Conservation (phyloP, 2,888 invertebrate genomes). For the Mythimna impura region DNA sequence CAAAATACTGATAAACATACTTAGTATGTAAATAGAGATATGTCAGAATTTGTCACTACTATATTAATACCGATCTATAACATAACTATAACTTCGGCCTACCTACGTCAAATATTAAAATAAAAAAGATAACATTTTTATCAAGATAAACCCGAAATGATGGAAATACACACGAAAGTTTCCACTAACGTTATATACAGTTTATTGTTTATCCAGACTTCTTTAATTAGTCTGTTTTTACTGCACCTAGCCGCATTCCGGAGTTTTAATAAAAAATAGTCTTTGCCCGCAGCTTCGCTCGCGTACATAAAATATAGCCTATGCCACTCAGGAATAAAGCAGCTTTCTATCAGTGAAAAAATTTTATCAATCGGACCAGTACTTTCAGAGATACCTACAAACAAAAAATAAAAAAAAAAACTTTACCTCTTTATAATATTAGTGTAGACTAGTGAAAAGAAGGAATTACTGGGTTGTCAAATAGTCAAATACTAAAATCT, state of each 20-base stretch:
- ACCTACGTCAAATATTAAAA: slow-evolving; percentile 19
- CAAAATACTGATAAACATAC: slow-evolving; percentile 17
- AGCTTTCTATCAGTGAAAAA: too few species aligned
- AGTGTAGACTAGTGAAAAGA: slow-evolving; percentile 5
- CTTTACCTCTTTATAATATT: too few species aligned
- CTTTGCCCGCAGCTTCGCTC: too few species aligned
- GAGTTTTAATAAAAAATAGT: background rate
- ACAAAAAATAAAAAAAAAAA: too few species aligned
- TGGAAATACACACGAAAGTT: slow-evolving; percentile 15
- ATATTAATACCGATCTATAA: slow-evolving; percentile 26
- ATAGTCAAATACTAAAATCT: slow-evolving; percentile 18
- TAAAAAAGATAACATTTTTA: slow-evolving; percentile 41
- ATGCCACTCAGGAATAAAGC: too few species aligned
- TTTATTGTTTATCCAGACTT: slow-evolving; percentile 33
- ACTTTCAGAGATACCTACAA: too few species aligned
- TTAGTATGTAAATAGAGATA: slow-evolving; percentile 27
- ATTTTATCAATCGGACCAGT: too few species aligned
- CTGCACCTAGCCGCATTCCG: background rate
- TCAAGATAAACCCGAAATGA: slow-evolving; percentile 13
- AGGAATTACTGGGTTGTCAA: background rate
- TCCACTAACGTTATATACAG: background rate
- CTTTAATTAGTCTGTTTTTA: slow-evolving; percentile 13
- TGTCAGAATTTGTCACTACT: slow-evolving; percentile 29
- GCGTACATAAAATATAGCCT: too few species aligned
- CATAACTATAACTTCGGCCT: slow-evolving; percentile 11